These are phyloP conservation scores for Nasua narica DNA, from an alignment of 2,797 vertebrate genomes.

Conservation along the genomic window DNA sequence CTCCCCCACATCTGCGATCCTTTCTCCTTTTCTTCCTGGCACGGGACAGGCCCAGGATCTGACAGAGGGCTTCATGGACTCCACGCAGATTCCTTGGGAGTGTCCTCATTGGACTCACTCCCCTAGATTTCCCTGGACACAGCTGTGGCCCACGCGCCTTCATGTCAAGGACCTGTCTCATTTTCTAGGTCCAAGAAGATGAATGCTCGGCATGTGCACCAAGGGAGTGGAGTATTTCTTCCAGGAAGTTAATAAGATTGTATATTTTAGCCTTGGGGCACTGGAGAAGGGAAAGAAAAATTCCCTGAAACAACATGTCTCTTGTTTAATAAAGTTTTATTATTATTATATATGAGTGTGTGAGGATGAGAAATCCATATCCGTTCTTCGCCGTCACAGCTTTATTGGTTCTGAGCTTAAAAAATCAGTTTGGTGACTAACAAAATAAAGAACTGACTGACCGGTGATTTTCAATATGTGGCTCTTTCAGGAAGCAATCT, in stretches of 20 bases:
- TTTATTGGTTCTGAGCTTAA: conserved; percentile 79
- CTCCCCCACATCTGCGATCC: background rate
- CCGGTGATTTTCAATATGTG: conserved; percentile 74
- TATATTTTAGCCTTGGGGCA: conserved; percentile 74
- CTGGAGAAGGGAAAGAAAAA: conserved; percentile 72
- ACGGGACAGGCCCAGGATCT: background rate
- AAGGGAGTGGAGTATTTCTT: conserved; percentile 68
- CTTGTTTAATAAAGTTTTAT: conserved; percentile 80
- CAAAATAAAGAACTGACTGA: conserved; percentile 72
- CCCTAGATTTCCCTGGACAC: conserved; percentile 36
- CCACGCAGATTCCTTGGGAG: background rate
- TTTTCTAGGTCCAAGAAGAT: conserved; percentile 68
- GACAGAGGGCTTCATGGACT: background rate
- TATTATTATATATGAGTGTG: conserved; percentile 78
- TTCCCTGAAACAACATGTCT: conserved; percentile 78
- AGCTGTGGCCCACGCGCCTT: background rate
- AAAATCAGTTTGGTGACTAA: conserved; percentile 75
- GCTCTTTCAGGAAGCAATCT: conserved; percentile 74
- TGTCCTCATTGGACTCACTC: background rate
- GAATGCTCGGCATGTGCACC: conserved; percentile 38
- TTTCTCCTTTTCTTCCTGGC: background rate
- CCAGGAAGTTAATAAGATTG: conserved; percentile 78
- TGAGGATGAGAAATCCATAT: conserved; percentile 75
- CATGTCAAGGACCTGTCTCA: conserved; percentile 45
- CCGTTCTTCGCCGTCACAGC: conserved; percentile 57